Conservation (phyloP, 1,140 invertebrate species). For the Drosophila murphyi region DNA sequence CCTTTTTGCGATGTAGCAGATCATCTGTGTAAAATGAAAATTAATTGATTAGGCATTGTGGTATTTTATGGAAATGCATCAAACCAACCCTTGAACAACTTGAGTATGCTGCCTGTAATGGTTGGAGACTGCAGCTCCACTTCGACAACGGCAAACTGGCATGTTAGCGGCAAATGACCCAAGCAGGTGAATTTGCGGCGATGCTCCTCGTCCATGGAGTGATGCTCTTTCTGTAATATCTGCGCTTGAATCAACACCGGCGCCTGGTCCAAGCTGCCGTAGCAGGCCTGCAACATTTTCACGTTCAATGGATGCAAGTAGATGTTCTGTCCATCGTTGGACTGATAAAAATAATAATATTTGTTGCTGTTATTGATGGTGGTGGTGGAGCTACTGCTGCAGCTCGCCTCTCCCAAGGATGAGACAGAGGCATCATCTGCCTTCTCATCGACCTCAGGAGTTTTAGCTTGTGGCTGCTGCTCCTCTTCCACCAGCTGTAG, state of each 20-base stretch:
- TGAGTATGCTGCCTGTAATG: constrained; percentile 88
- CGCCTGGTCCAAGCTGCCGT: constrained; percentile 91
- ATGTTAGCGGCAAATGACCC: constrained; percentile 94
- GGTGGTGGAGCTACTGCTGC: constrained; percentile 49
- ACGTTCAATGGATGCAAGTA: constrained; percentile 96
- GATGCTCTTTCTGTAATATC: constrained; percentile 93
- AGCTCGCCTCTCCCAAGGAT: constrained; percentile 49
- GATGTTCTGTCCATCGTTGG: constrained; percentile 95
- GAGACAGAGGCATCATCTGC: constrained; percentile 61
- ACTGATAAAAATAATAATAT: constrained; percentile 95
- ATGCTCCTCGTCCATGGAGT: constrained; percentile 93
- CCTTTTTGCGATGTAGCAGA: constrained; percentile 87
- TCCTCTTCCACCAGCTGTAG: constrained; percentile 32
- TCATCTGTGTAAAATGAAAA: constrained; percentile 85
- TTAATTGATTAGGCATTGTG: not conserved
- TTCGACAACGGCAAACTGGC: constrained; percentile 95
- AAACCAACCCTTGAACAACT: constrained; percentile 88
- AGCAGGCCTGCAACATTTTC: constrained; percentile 94
- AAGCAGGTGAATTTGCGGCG: constrained; percentile 92
- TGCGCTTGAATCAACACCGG: constrained; percentile 90
- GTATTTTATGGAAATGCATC: not conserved
- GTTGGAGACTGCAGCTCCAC: constrained; percentile 90
- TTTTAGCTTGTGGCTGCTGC: not conserved
- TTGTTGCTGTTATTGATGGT: constrained; percentile 82
- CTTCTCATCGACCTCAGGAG: constrained; percentile 45